Evolutionary conservation across 1,140 invertebrate genomes (phyloP), one percentile per base, ranked within the genome.

Genomic region (Calliphora vicina): DNA sequence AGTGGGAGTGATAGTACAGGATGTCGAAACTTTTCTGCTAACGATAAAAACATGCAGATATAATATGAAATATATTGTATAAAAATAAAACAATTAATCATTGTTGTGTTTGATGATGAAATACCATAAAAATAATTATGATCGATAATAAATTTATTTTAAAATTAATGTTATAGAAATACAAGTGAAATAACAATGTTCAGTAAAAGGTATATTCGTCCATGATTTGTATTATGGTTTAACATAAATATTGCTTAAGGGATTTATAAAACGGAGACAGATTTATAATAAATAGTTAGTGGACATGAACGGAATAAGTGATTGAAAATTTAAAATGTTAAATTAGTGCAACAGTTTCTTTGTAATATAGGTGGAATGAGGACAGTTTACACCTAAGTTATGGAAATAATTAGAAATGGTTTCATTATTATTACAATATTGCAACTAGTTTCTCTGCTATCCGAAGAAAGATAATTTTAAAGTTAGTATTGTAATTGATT

Each of bases 121-220:
- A 20, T n/a, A n/a, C 17, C 20, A 61, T 61, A 23, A 61, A 61
- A 20, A 61, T 61, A 61, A 61, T 61, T 61, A 61, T 61, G 57
- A 61, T 61, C 57, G 57, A 61, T 61, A 61, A 61, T 61, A 61
- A 61, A 61, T 61, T 61, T 61, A 50, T 50, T 61, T 61, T 61
- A 61, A 61, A 61, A 61, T 61, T 61, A 61, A 61, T 61, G 10
- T 20, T 20, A 20, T 61, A 20, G 17, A 20, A 61, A 61, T 4
- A 61, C 20, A 61, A 61, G 20, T 61, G 20, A 61, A 61, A 61
- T 23, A 61, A 50, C 4, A 61, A 61, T 17, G 45, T 50, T 50
- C n/a, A n/a, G n/a, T n/a, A n/a, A n/a, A n/a, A n/a, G n/a, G n/a
- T 50, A 6, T 35, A 4, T 35, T 35, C 8, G 2, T 35, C 29